A percentile compares a stretch with the other conserved stretches of the same genome.
Conservation (phyloP, 2,113 vertebrate genomes). For the Alligator sinensis region DNA sequence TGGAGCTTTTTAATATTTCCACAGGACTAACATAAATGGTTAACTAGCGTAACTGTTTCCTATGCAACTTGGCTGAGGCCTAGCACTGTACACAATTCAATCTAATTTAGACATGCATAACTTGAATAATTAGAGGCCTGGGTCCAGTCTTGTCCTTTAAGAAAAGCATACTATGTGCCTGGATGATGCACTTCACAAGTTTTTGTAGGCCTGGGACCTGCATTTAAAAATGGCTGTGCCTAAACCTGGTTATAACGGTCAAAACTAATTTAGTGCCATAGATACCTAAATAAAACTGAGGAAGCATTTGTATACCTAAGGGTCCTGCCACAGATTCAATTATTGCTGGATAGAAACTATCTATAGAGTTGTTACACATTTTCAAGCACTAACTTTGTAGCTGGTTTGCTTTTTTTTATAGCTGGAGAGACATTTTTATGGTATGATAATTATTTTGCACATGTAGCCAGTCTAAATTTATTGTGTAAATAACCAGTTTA, state of each 20-base stretch:
- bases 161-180: background rate
- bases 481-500: too few relatives aligned
- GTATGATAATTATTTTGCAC: too few relatives aligned
- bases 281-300: background rate
- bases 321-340: too few relatives aligned
- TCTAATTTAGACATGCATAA: constrained; percentile 23
- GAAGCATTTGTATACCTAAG: too few relatives aligned
- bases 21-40: background rate
- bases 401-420: too few relatives aligned
- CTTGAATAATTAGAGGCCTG: background rate
- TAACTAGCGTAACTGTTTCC: background rate
- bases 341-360: too few relatives aligned
- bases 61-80: background rate
- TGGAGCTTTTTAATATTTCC: background rate
- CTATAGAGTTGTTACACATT: too few relatives aligned
- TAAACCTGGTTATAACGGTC: accelerated
- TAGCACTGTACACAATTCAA: constrained; percentile 13
- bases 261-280: background rate
- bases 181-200: background rate
- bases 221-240: background rate
- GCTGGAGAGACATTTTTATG: too few relatives aligned
- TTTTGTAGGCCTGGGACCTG: background rate
- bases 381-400: too few relatives aligned
- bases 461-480: too few relatives aligned
- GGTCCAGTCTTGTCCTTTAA: background rate